Percentiles rank a stretch among this genome's conserved stretches.
phyloP scores from a whole-genome alignment of 1,140 invertebrate genomes.

The Macrobrachium nipponense region DNA sequence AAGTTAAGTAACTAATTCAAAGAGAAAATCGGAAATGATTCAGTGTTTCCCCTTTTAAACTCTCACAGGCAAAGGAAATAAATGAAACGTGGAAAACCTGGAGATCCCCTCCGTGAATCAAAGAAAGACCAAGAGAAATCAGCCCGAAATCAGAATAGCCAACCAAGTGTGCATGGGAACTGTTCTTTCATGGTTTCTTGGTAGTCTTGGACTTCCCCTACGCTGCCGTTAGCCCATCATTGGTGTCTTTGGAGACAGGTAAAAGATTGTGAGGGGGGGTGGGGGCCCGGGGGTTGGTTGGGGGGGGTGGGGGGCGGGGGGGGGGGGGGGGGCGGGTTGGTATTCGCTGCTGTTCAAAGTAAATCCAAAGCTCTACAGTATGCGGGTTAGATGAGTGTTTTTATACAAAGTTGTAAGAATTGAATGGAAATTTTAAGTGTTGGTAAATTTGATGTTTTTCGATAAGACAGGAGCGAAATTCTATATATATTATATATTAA shows the following conservation, averaged over 20 bases:
- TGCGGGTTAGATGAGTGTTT: too few species aligned
- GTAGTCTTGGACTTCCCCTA: constrained; percentile 89
- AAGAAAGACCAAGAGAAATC: constrained; percentile 77
- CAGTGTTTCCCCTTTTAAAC: neutral
- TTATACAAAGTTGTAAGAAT: too few species aligned
- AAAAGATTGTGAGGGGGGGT: too few species aligned
- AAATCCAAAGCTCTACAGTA: too few species aligned
- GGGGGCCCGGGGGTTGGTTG: too few species aligned
- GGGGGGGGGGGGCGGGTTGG: too few species aligned
- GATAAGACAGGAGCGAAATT: too few species aligned
- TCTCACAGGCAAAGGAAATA: constrained; percentile 87
- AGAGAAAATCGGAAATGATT: neutral
- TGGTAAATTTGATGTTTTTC: too few species aligned
- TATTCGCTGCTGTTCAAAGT: too few species aligned
- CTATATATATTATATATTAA: too few species aligned
- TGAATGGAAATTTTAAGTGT: too few species aligned
- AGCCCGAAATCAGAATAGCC: constrained; percentile 84
- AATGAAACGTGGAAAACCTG: constrained; percentile 90
- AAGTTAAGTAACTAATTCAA: neutral
- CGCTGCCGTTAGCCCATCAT: constrained; percentile 81
- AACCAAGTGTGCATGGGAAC: constrained; percentile 87
- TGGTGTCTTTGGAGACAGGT: constrained; percentile 82
- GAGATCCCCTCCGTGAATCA: constrained; percentile 70
- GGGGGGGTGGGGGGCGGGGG: too few species aligned
- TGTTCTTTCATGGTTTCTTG: constrained; percentile 85